These are phyloP conservation scores for Potamilus streckersoni DNA, from an alignment of 1,140 invertebrate genomes.

Conservation along the genomic window DNA sequence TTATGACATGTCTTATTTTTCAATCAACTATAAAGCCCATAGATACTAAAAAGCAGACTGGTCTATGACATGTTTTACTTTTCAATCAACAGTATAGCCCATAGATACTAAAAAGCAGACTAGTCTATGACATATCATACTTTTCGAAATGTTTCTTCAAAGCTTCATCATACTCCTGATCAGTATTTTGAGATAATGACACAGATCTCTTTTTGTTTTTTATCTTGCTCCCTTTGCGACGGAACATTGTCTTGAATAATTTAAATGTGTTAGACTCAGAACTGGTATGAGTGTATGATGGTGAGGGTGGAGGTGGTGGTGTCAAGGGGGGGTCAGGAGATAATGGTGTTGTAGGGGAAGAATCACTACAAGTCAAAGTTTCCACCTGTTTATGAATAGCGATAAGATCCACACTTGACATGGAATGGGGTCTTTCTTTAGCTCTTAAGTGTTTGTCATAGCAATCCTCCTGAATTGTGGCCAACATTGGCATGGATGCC, in stretches of 20 bases:
- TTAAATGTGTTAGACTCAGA: slow-evolving; percentile 25
- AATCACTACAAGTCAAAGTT: slow-evolving; percentile 3
- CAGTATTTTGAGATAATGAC: slow-evolving; percentile 27
- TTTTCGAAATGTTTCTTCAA: slow-evolving; percentile 33
- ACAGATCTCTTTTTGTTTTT: slow-evolving; percentile 28
- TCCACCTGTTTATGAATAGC: slow-evolving; percentile 14
- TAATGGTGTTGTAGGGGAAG: background rate
- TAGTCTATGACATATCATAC: slow-evolving; percentile 9
- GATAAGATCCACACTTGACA: slow-evolving; percentile 25
- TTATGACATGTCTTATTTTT: too few relatives aligned
- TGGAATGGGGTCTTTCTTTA: slow-evolving; percentile 29
- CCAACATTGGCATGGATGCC: slow-evolving; percentile 26
- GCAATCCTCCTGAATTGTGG: slow-evolving; percentile 3
- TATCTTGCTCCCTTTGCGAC: slow-evolving; percentile 26
- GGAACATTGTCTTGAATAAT: slow-evolving; percentile 31
- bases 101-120: too few relatives aligned
- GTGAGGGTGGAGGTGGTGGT: slow-evolving; percentile 17
- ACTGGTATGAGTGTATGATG: slow-evolving; percentile 19
- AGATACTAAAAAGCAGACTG: too few relatives aligned
- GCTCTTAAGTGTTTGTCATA: background rate
- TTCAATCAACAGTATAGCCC: too few relatives aligned
- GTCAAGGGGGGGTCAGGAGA: background rate
- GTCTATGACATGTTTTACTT: too few relatives aligned
- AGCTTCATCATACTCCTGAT: slow-evolving; percentile 28
- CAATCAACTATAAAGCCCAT: too few relatives aligned